Percentiles rank a stretch among this genome's conserved stretches.
phyloP scores from a whole-genome alignment of 2,113 vertebrate genomes.

The Elgaria multicarinata region DNA sequence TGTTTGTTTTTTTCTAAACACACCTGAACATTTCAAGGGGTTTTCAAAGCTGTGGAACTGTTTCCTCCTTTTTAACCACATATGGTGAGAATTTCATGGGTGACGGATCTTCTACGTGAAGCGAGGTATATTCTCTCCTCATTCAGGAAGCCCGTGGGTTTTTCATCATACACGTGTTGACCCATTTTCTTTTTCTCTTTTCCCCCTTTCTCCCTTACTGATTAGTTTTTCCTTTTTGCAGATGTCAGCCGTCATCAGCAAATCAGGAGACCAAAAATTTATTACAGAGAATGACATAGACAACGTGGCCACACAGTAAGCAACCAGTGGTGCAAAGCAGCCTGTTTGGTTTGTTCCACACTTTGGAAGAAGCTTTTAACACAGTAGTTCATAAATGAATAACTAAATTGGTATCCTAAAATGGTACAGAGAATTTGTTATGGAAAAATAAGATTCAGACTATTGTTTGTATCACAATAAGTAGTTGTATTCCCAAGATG shows the following conservation, averaged over 20 bases:
- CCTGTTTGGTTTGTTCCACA: conserved; percentile 30
- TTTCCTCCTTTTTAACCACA: conserved; percentile 74
- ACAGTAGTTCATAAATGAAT: not conserved
- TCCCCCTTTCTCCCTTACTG: conserved; percentile 58
- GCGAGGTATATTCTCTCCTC: conserved; percentile 69
- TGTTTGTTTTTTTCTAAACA: conserved; percentile 35
- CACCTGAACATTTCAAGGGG: conserved; percentile 58
- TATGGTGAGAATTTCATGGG: conserved; percentile 59
- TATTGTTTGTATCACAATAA: conserved; percentile 5
- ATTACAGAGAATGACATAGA: conserved; percentile 80
- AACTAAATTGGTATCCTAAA: not conserved
- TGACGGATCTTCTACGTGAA: conserved; percentile 66
- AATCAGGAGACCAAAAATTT: conserved; percentile 80
- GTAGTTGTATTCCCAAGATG: not conserved
- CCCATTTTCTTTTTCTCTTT: conserved; percentile 54
- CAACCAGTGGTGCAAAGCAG: conserved; percentile 44
- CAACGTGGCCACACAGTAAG: conserved; percentile 79
- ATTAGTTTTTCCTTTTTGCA: conserved; percentile 70
- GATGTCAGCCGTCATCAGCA: conserved; percentile 81
- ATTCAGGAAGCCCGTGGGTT: conserved; percentile 72
- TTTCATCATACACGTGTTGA: conserved; percentile 65
- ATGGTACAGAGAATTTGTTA: conserved; percentile 36
- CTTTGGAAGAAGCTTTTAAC: conserved; percentile 30
- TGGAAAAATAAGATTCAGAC: not conserved
- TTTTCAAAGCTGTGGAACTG: conserved; percentile 23